phyloP scores from a whole-genome alignment of 2,113 vertebrate genomes.

The Ammodytes marinus region DNA sequence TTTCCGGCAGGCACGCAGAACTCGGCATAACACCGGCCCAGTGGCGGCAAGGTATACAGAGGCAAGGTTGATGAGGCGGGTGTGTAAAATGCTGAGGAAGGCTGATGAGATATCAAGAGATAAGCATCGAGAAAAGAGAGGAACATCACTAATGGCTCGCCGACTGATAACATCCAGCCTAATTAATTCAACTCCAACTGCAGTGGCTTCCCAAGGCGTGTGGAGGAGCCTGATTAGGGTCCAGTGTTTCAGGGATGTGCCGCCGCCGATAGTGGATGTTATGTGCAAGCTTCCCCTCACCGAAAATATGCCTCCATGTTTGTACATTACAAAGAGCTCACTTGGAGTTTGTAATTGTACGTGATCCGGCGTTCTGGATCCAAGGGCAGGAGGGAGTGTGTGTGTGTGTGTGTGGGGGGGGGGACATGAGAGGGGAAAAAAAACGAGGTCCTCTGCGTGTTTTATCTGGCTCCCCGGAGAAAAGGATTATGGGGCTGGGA shows the following conservation, averaged over 20 bases:
- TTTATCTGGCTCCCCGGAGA: slow-evolving; percentile 78
- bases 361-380: slow-evolving; percentile 49
- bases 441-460: slow-evolving; percentile 69
- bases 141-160: slow-evolving; percentile 82
- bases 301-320: slow-evolving; percentile 61
- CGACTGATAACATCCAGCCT: slow-evolving; percentile 82
- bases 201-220: slow-evolving; percentile 70
- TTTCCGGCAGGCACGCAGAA: too few species aligned
- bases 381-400: slow-evolving; percentile 26
- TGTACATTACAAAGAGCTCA: slow-evolving; percentile 61
- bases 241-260: slow-evolving; percentile 70
- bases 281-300: slow-evolving; percentile 40
- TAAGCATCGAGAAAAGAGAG: slow-evolving; percentile 70
- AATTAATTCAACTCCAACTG: slow-evolving; percentile 80
- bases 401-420: background rate
- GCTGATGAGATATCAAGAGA: slow-evolving; percentile 78
- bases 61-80: slow-evolving; percentile 61
- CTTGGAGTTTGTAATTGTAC: slow-evolving; percentile 64
- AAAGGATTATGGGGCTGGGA: slow-evolving; percentile 76
- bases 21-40: slow-evolving; percentile 3
- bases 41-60: slow-evolving; percentile 50
- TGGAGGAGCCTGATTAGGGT: slow-evolving; percentile 75
- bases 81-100: slow-evolving; percentile 79
- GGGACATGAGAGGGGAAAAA: slow-evolving; percentile 71
- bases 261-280: slow-evolving; percentile 59